Base-by-base conservation (phyloP, 2,888 invertebrate species). In the Antitype chi region DNA sequence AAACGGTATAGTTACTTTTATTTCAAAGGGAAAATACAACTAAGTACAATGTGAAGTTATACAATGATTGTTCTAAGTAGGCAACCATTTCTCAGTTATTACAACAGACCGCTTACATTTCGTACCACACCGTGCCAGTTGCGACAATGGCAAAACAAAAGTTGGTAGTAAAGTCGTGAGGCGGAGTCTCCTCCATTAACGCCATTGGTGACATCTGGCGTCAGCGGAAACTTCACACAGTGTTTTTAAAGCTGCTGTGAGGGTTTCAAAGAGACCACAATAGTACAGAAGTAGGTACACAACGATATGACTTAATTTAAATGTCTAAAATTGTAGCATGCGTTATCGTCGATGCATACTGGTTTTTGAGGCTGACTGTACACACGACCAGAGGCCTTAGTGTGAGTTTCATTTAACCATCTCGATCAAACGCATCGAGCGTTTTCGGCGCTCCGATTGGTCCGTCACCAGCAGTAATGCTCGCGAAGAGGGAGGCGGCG, bases 71-170 rank as follows among this genome's bases (percentile, higher is more conserved):
- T 75, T 72, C 13, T 70, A 52, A 38, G 82, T 60, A 60, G 8
- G 66, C 49, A 70, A 53, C 11, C 7, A 32, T 75, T 68, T 68
- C 25, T 32, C 53, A 79, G 66, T 67, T 66, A 62, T 43, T 66
- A 75, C 66, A 70, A 25, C 70, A 66, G 49, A 66, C 28, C 17
- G 47, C 38, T 64, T 59, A 66, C 28, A 57, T 38, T 64, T 68
- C 49, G 81, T 81, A 59, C 81, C 81, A 73, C 23, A 62, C 57
- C 52, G 82, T 85, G 73, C 68, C 82, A 59, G 77, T 74, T 66
- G 57, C 85, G 76, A 59, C 38, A 7, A 25, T 71, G 55, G 25
- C 43, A 69, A 74, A 77, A 60, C 38, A 74, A 68, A 76, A 55
- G 28, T 67, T 28, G 32, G 17, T 38, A 57, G 13, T 57, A 59